Conservation (phyloP, 2,888 invertebrate species). For the Drosophila paranaensis region DNA sequence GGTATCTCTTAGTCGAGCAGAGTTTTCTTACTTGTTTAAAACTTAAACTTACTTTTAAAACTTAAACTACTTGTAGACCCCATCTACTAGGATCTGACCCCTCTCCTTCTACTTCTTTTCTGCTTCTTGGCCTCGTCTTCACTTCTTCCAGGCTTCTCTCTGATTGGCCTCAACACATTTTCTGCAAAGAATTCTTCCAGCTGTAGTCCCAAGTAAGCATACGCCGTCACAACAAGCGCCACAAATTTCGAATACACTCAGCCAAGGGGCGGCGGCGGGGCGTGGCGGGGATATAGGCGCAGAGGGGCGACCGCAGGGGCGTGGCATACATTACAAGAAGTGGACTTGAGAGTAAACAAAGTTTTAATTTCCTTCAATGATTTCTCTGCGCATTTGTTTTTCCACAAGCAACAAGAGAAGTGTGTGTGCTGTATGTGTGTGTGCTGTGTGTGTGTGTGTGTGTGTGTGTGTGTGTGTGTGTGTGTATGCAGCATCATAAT, state of each 20-base stretch:
- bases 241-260: conserved; percentile 1
- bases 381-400: conserved; percentile 63
- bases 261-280: not conserved
- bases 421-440: conserved; percentile 4
- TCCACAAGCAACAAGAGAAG: not conserved
- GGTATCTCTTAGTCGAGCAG: too few species aligned
- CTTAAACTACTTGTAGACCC: too few species aligned
- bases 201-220: not conserved
- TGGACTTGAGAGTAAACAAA: conserved; percentile 72
- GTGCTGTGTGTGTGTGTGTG: conserved; percentile 1
- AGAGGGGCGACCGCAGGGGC: not conserved
- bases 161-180: not conserved
- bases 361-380: conserved; percentile 78
- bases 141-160: not conserved
- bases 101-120: too few species aligned
- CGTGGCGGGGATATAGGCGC: not conserved
- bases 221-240: not conserved
- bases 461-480: conserved; percentile 16
- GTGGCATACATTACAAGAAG: conserved; percentile 38
- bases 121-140: too few species aligned
- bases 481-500: conserved; percentile 65
- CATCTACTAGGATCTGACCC: too few species aligned
- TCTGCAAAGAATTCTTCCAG: not conserved
- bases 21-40: too few species aligned
- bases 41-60: too few species aligned